A percentile compares a stretch with the other conserved stretches of the same genome.
Conservation (phyloP, 2,797 vertebrate species). For the Pipistrellus kuhlii region DNA sequence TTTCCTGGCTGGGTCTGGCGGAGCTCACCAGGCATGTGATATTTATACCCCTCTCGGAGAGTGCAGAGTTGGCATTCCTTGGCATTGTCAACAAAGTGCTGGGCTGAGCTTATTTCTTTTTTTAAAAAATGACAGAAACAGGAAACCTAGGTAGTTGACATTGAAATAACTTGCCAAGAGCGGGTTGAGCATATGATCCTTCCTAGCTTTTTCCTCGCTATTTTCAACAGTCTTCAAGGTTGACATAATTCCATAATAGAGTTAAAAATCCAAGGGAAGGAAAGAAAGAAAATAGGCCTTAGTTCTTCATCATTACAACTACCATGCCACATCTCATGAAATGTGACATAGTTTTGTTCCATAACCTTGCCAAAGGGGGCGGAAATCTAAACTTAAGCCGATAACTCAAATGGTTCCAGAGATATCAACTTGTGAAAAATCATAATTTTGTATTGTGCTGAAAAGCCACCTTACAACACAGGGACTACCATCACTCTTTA, state of each 20-base stretch:
- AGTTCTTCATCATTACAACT: constrained; percentile 76
- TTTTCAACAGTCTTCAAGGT: constrained; percentile 78
- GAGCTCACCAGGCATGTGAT: constrained; percentile 44
- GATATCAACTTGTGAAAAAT: constrained; percentile 90
- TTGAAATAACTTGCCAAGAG: constrained; percentile 77
- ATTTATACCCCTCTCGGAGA: constrained; percentile 69
- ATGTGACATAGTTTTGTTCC: constrained; percentile 80
- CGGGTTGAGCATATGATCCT: constrained; percentile 55
- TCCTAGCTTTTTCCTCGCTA: constrained; percentile 72
- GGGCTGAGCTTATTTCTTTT: constrained; percentile 64
- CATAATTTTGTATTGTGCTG: constrained; percentile 89
- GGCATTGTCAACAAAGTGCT: constrained; percentile 60
- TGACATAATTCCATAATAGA: constrained; percentile 83
- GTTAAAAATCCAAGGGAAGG: constrained; percentile 78
- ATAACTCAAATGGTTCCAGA: constrained; percentile 87
- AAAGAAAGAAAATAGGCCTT: constrained; percentile 78
- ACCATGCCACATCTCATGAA: constrained; percentile 74
- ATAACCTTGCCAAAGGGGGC: constrained; percentile 76
- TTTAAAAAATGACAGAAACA: constrained; percentile 82
- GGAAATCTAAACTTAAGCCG: constrained; percentile 83
- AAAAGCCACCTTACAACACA: constrained; percentile 88
- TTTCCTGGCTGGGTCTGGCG: constrained; percentile 63
- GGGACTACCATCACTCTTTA: constrained; percentile 88
- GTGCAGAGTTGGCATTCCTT: constrained; percentile 67
- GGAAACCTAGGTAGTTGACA: constrained; percentile 76